Conservation (phyloP, 2,888 invertebrate genomes). For the Pachycephus smyrnensis region DNA sequence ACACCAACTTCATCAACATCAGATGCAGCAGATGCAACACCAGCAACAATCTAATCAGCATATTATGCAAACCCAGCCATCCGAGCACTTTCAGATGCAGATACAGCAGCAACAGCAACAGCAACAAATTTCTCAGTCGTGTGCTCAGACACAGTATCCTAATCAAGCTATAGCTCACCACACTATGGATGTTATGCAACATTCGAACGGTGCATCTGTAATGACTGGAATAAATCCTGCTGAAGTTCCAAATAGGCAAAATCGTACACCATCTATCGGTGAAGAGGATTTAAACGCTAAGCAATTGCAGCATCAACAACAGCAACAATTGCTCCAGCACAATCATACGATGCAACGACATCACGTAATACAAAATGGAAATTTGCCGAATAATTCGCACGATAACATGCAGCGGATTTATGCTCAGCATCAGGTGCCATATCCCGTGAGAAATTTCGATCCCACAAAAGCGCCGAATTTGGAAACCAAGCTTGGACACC, state of each 20-base stretch:
- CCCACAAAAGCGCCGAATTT: slow-evolving; percentile 52
- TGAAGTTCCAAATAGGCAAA: slow-evolving; percentile 53
- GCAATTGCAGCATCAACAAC: slow-evolving; percentile 51
- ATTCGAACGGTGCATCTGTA: slow-evolving; percentile 48
- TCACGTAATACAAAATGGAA: slow-evolving; percentile 54
- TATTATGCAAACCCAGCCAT: slow-evolving; percentile 41
- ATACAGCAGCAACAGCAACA: slow-evolving; percentile 68
- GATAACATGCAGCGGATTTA: slow-evolving; percentile 56
- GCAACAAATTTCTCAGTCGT: slow-evolving; percentile 61
- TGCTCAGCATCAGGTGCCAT: slow-evolving; percentile 55
- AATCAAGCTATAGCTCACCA: slow-evolving; percentile 62
- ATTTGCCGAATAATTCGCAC: slow-evolving; percentile 42
- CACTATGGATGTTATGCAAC: slow-evolving; percentile 59
- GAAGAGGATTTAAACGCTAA: slow-evolving; percentile 56
- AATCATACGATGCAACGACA: slow-evolving; percentile 58
- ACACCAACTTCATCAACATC: slow-evolving; percentile 59
- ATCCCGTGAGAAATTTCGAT: slow-evolving; percentile 61
- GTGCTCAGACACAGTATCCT: slow-evolving; percentile 56
- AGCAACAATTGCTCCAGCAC: slow-evolving; percentile 50
- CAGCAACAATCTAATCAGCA: slow-evolving; percentile 51
- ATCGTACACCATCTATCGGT: slow-evolving; percentile 38
- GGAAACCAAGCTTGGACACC: slow-evolving; percentile 48
- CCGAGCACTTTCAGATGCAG: slow-evolving; percentile 52
- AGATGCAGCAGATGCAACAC: slow-evolving; percentile 50
- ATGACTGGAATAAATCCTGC: slow-evolving; percentile 47